phyloP scores from a whole-genome alignment of 2,113 vertebrate genomes.

The Perccottus glenii region DNA sequence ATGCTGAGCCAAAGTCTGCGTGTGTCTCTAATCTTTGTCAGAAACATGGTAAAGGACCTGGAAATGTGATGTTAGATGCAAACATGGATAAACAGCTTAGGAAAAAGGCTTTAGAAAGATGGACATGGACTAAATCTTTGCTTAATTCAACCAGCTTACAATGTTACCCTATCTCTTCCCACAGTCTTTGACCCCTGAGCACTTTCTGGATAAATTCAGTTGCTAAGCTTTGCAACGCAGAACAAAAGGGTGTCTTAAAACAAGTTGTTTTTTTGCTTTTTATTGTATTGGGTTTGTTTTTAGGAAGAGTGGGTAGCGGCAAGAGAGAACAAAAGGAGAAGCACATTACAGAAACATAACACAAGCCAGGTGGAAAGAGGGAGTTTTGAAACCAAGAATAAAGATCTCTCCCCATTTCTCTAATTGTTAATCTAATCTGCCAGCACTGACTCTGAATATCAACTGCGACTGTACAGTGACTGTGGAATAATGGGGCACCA shows the following conservation, averaged over 20 bases:
- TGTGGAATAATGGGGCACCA: slow-evolving; percentile 11
- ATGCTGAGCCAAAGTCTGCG: not conserved
- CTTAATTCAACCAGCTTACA: slow-evolving; percentile 3
- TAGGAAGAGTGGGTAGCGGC: not conserved
- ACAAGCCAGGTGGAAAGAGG: not conserved
- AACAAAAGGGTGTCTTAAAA: not conserved
- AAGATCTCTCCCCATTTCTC: slow-evolving; percentile 10
- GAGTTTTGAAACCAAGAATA: slow-evolving; percentile 15
- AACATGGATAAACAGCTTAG: slow-evolving; percentile 37
- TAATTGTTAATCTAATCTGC: slow-evolving; percentile 12
- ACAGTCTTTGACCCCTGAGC: slow-evolving; percentile 1
- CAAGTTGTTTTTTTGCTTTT: not conserved
- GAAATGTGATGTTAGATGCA: slow-evolving; percentile 35
- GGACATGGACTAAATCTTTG: not conserved
- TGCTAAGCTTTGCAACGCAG: not conserved
- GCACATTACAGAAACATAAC: slow-evolving; percentile 2
- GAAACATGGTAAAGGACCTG: not conserved
- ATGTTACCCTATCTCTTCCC: not conserved
- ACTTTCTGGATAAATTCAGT: slow-evolving; percentile 6
- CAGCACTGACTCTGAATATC: slow-evolving; percentile 36
- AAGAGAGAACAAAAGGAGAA: not conserved
- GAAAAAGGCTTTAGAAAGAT: slow-evolving; percentile 14
- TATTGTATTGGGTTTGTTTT: not conserved
- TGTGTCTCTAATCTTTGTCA: slow-evolving; percentile 29
- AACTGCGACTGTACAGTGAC: slow-evolving; percentile 15